phyloP scores from a whole-genome alignment of 2,888 invertebrate species.

The Apodemia mormo region DNA sequence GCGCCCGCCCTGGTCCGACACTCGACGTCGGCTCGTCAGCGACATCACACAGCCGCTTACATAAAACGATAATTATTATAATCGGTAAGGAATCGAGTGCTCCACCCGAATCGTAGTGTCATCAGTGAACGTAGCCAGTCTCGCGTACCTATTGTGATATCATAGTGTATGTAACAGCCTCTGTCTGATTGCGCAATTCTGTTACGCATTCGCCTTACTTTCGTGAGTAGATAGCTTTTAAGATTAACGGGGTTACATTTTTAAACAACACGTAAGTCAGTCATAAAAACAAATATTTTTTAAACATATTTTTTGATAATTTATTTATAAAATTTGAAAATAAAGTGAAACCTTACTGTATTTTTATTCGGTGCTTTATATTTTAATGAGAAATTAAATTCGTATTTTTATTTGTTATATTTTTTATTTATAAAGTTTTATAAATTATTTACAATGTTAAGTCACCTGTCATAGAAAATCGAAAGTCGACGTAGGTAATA shows the following conservation, averaged over 20 bases:
- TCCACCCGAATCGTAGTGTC: conserved; percentile 35
- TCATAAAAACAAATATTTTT: conserved; percentile 27
- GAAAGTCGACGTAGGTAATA: conserved; percentile 22
- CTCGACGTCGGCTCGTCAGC: conserved; percentile 82
- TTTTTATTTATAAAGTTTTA: not conserved
- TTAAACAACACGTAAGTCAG: conserved; percentile 64
- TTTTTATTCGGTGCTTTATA: too few species aligned
- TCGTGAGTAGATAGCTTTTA: conserved; percentile 62
- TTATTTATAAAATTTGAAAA: too few species aligned
- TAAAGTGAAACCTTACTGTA: too few species aligned
- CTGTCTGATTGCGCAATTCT: conserved; percentile 54
- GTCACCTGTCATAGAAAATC: not conserved
- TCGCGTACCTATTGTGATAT: conserved; percentile 44
- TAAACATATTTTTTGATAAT: not conserved
- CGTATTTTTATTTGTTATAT: not conserved
- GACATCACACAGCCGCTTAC: conserved; percentile 69
- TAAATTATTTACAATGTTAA: not conserved
- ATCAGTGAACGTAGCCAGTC: conserved; percentile 20
- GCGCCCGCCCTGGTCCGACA: conserved; percentile 79
- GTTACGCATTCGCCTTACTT: conserved; percentile 30
- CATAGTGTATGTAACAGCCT: conserved; percentile 44
- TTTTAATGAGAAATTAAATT: too few species aligned
- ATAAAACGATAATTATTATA: conserved; percentile 71
- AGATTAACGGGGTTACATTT: conserved; percentile 57
- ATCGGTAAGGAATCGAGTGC: conserved; percentile 76